Evolutionary conservation across 1,140 invertebrate species (phyloP).

Genomic region (Cydia pomonella): DNA sequence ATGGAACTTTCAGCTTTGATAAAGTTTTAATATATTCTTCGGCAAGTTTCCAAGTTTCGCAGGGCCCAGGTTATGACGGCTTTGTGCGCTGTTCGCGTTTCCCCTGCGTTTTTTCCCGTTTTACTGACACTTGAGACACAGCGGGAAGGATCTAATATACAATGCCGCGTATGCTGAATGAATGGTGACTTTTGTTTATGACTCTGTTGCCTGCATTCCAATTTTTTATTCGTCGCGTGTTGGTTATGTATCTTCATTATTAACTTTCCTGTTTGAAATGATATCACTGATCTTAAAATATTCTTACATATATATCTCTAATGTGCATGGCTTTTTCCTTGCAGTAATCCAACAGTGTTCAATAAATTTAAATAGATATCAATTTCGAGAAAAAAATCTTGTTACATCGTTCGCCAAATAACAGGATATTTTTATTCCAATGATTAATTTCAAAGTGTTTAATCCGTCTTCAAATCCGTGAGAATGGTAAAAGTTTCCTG

Average conservation of each 20-base stretch:
- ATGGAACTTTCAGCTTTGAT: conserved; percentile 73
- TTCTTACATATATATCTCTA: neutral
- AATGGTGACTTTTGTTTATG: conserved; percentile 28
- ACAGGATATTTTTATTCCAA: conserved; percentile 27
- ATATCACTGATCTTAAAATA: neutral
- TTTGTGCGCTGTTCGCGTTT: conserved; percentile 52
- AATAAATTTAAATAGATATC: neutral
- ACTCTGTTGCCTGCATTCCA: neutral
- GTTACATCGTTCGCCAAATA: neutral
- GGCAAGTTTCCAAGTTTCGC: conserved; percentile 64
- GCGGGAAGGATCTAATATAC: conserved; percentile 53
- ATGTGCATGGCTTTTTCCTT: neutral
- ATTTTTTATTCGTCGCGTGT: neutral
- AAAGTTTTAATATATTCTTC: conserved; percentile 79
- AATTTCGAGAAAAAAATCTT: neutral
- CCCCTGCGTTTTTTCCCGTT: conserved; percentile 45
- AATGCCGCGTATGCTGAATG: conserved; percentile 3
- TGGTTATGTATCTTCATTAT: conserved; percentile 5
- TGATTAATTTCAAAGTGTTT: conserved; percentile 40
- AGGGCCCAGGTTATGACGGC: conserved; percentile 65
- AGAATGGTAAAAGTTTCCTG: conserved; percentile 37
- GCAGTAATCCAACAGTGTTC: too few relatives aligned
- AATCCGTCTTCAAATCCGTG: conserved; percentile 34
- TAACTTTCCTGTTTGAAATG: neutral
- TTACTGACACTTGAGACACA: conserved; percentile 42